phyloP scores from a whole-genome alignment of 92 coral and sea anemone species.

The Zoanthus solanderi region DNA sequence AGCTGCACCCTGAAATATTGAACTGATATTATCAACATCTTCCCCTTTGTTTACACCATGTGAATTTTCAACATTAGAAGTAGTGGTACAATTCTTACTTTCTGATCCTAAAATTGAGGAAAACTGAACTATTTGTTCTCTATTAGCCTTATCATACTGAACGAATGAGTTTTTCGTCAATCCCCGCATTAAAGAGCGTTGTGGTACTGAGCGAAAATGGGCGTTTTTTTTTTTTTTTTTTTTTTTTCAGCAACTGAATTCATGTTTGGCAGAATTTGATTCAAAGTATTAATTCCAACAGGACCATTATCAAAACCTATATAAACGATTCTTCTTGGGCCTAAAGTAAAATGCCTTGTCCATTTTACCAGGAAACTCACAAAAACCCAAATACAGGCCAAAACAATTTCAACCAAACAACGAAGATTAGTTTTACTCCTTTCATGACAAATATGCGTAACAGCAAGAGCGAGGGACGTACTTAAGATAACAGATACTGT shows the following conservation, averaged over 20 bases:
- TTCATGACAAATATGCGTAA: slow-evolving; percentile 47
- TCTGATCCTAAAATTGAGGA: slow-evolving; percentile 34
- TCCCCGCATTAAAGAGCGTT: slow-evolving; percentile 19
- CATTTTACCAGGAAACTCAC: slow-evolving; percentile 27
- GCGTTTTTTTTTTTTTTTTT: too few relatives aligned
- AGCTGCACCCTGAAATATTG: not conserved
- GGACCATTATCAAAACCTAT: slow-evolving; percentile 41
- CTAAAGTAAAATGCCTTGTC: slow-evolving; percentile 50
- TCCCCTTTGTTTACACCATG: slow-evolving; percentile 30
- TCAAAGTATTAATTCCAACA: slow-evolving; percentile 3
- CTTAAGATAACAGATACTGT: not conserved
- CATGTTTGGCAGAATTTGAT: not conserved
- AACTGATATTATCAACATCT: not conserved
- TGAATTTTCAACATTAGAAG: slow-evolving; percentile 25
- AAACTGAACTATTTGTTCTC: not conserved
- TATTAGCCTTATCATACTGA: slow-evolving; percentile 22
- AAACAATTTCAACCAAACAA: slow-evolving; percentile 48
- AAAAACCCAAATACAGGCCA: slow-evolving; percentile 40
- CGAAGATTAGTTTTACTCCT: not conserved
- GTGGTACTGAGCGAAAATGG: not conserved
- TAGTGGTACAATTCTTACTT: slow-evolving; percentile 41
- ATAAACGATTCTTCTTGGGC: slow-evolving; percentile 17
- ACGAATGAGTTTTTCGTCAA: slow-evolving; percentile 17
- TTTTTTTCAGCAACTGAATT: too few relatives aligned
- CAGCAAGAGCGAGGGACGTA: not conserved